Percentiles rank a stretch among this genome's conserved stretches.
These are phyloP conservation scores for Notoglanidium macrostoma DNA, from an alignment of 2,797 vertebrate species.

Conservation along the genomic window DNA sequence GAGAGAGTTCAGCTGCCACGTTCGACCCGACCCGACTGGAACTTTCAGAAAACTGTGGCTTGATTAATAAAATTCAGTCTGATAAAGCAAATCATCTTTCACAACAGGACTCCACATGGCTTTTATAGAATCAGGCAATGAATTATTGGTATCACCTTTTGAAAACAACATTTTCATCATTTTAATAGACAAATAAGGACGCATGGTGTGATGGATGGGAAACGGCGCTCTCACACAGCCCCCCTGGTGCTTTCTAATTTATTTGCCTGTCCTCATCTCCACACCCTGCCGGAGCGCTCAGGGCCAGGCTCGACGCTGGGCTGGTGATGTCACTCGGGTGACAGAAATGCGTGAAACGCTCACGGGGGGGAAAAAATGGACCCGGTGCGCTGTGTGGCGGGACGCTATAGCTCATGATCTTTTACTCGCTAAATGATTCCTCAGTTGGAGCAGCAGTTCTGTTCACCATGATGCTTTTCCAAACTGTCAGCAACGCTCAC, in stretches of 20 bases:
- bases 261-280: constrained; percentile 17
- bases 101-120: not conserved
- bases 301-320: not conserved
- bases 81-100: not conserved
- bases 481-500: not conserved
- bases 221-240: not conserved
- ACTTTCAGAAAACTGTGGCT: not conserved
- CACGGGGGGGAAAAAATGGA: not conserved
- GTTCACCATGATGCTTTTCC: not conserved
- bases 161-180: constrained; percentile 12
- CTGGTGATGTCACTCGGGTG: not conserved
- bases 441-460: too few species aligned
- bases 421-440: not conserved
- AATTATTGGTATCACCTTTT: constrained; percentile 30
- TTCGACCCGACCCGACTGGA: constrained; percentile 5
- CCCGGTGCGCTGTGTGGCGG: not conserved
- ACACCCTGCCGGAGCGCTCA: constrained; percentile 1
- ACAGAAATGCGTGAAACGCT: not conserved
- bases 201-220: constrained; percentile 2
- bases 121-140: not conserved
- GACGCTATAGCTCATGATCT: not conserved
- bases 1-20: constrained; percentile 29
- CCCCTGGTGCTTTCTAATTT: constrained; percentile 25
- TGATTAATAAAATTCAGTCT: not conserved
- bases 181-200: constrained; percentile 15